Conservation (phyloP, 2,113 vertebrate species). For the Taxidea taxus region DNA sequence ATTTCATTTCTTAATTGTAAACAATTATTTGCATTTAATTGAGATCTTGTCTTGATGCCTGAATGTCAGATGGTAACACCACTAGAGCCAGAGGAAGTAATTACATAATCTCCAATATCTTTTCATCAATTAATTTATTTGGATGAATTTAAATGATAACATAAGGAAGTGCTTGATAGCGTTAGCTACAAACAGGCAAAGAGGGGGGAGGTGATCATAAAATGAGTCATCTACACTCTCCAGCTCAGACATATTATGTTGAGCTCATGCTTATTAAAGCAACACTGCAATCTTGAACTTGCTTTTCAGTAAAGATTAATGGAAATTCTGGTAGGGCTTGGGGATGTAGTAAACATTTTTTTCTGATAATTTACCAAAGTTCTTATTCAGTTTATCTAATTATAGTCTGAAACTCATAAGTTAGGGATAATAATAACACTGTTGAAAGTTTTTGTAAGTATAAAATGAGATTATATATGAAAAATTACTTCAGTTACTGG, state of each 20-base stretch:
- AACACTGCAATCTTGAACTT: not conserved
- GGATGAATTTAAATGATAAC: slow-evolving; percentile 76
- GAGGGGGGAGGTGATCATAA: not conserved
- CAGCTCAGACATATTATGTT: slow-evolving; percentile 10
- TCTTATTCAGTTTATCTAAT: slow-evolving; percentile 38
- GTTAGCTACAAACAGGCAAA: slow-evolving; percentile 67
- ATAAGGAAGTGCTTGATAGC: slow-evolving; percentile 74
- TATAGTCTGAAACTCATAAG: slow-evolving; percentile 2
- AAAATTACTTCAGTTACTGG: slow-evolving; percentile 30
- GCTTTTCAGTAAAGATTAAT: slow-evolving; percentile 51
- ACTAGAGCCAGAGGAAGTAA: slow-evolving; percentile 73
- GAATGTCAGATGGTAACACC: slow-evolving; percentile 74
- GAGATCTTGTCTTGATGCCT: slow-evolving; percentile 72
- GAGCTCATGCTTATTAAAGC: slow-evolving; percentile 47
- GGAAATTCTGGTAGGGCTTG: not conserved
- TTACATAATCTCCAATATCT: slow-evolving; percentile 77
- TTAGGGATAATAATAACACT: slow-evolving; percentile 3
- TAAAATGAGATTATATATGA: slow-evolving; percentile 22
- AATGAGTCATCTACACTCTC: slow-evolving; percentile 47
- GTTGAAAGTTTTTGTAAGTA: not conserved
- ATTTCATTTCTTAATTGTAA: slow-evolving; percentile 76
- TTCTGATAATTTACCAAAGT: slow-evolving; percentile 4
- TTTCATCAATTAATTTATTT: slow-evolving; percentile 78
- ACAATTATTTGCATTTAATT: slow-evolving; percentile 80
- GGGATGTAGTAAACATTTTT: not conserved